Evolutionary conservation across 2,888 invertebrate genomes (phyloP).

Genomic region (Sussaba pulchella): DNA sequence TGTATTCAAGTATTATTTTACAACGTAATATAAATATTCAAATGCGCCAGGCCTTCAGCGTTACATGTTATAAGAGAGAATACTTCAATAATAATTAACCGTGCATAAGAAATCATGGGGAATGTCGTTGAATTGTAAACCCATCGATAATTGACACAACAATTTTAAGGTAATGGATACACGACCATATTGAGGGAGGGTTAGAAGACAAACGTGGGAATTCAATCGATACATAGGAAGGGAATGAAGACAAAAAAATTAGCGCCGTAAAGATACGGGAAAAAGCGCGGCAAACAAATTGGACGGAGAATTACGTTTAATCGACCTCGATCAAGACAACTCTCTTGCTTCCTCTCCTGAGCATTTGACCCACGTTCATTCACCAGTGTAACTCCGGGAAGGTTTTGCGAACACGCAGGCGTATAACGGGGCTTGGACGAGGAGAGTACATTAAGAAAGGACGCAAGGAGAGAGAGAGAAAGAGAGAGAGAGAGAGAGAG

Average conservation of each 20-base stretch:
- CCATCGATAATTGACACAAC: too few relatives aligned
- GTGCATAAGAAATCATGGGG: too few relatives aligned
- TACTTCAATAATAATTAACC: too few relatives aligned
- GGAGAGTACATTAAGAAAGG: background rate
- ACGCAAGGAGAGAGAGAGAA: background rate
- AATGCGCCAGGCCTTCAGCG: too few relatives aligned
- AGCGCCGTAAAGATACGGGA: background rate
- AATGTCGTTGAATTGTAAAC: too few relatives aligned
- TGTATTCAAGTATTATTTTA: too few relatives aligned
- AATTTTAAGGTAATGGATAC: background rate
- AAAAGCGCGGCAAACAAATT: slow-evolving; percentile 21
- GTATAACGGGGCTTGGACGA: slow-evolving; percentile 3
- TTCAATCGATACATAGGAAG: background rate
- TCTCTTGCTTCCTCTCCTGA: background rate
- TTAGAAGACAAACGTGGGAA: slow-evolving; percentile 1
- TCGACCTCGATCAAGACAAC: slow-evolving; percentile 31
- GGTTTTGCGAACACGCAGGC: slow-evolving; percentile 37
- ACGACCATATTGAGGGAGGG: background rate
- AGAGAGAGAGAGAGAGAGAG: background rate
- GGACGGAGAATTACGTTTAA: slow-evolving; percentile 52
- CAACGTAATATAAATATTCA: too few relatives aligned
- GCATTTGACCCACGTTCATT: slow-evolving; percentile 37
- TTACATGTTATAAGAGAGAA: too few relatives aligned
- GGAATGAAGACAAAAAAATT: background rate
- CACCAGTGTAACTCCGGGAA: slow-evolving; percentile 31